Conservation (phyloP, 1,140 invertebrate genomes). For the Sweltsa coloradensis region DNA sequence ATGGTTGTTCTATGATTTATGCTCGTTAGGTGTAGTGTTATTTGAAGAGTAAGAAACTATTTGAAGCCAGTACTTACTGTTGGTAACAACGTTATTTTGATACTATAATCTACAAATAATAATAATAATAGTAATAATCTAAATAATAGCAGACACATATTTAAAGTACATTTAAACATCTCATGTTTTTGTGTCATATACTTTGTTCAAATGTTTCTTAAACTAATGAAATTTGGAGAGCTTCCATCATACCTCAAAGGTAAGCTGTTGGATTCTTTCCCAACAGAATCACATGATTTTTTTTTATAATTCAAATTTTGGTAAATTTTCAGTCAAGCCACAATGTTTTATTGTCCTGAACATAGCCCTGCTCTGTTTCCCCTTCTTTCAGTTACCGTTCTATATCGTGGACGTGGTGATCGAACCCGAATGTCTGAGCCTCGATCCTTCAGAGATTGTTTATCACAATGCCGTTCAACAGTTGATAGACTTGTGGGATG, state of each 20-base stretch:
- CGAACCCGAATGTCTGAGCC: conserved; percentile 29
- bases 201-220: too few relatives aligned
- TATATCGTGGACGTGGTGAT: conserved; percentile 41
- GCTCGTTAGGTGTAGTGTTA: neutral
- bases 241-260: too few relatives aligned
- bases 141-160: too few relatives aligned
- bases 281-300: too few relatives aligned
- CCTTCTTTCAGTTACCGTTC: conserved; percentile 36
- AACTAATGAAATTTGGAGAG: too few relatives aligned
- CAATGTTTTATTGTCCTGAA: too few relatives aligned
- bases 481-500: conserved; percentile 43
- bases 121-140: conserved; percentile 5
- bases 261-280: too few relatives aligned
- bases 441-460: conserved; percentile 41
- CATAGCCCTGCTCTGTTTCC: too few relatives aligned
- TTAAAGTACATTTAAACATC: too few relatives aligned
- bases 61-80: neutral
- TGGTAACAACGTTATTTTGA: neutral
- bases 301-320: too few relatives aligned
- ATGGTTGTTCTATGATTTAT: neutral
- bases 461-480: conserved; percentile 36
- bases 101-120: neutral
- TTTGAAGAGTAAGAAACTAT: neutral
- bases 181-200: too few relatives aligned
- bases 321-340: too few relatives aligned